phyloP scores from a whole-genome alignment of 2,888 invertebrate genomes.

The Campoplex nolae region DNA sequence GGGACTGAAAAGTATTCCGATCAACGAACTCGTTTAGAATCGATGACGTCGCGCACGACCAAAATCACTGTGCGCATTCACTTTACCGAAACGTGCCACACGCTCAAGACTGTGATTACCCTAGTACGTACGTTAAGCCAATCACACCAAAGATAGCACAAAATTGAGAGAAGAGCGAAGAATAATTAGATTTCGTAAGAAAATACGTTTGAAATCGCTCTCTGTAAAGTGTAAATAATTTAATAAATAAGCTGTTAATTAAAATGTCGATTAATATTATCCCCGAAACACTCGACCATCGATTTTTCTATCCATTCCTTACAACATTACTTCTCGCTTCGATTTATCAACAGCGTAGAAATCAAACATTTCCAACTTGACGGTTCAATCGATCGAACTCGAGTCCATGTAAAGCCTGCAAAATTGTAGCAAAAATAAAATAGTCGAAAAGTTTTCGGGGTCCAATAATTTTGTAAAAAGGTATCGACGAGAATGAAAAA shows the following conservation, averaged over 20 bases:
- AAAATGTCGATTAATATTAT: neutral
- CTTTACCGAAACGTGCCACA: slow-evolving; percentile 51
- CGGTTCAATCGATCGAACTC: neutral
- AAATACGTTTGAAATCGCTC: slow-evolving; percentile 39
- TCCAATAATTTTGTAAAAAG: neutral
- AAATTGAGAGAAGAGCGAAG: slow-evolving; percentile 12
- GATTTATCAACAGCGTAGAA: neutral
- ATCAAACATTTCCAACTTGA: neutral
- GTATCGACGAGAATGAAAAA: neutral
- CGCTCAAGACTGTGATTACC: slow-evolving; percentile 81
- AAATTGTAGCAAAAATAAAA: neutral
- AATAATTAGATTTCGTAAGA: neutral
- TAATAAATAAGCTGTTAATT: neutral
- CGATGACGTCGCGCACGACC: slow-evolving; percentile 22
- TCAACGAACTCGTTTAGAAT: slow-evolving; percentile 11
- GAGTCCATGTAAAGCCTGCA: no score
- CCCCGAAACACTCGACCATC: neutral
- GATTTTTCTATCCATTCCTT: neutral
- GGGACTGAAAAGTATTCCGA: slow-evolving; percentile 3
- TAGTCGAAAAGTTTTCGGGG: neutral
- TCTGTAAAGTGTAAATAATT: slow-evolving; percentile 73
- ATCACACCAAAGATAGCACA: slow-evolving; percentile 40
- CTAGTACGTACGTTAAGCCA: slow-evolving; percentile 78
- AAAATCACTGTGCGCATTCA: slow-evolving; percentile 43
- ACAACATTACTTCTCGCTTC: neutral